Evolutionary conservation across 2,888 invertebrate genomes (phyloP).

Genomic region (Caenorhabditis angaria): DNA sequence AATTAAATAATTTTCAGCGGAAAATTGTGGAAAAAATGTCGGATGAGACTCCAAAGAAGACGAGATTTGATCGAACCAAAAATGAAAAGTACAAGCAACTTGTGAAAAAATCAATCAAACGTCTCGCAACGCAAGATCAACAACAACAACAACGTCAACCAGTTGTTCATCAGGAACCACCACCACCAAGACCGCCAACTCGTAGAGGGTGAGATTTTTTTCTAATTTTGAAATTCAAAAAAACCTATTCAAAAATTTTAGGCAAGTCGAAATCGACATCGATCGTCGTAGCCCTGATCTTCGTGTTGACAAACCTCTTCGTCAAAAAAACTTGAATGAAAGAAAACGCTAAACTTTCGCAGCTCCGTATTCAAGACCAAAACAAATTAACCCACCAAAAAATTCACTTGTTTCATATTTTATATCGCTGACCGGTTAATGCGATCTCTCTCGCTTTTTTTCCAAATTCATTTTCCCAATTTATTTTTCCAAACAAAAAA

Average conservation of each 20-base stretch:
- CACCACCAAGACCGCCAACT: background rate
- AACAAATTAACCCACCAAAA: background rate
- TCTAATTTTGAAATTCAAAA: background rate
- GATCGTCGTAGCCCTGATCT: background rate
- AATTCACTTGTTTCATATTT: too few species aligned
- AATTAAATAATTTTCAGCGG: too few species aligned
- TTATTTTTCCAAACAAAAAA: too few species aligned
- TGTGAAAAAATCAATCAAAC: background rate
- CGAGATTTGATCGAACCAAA: background rate
- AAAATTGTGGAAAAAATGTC: background rate
- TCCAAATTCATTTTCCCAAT: too few species aligned
- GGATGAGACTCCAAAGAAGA: background rate
- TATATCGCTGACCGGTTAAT: too few species aligned
- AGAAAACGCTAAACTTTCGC: background rate
- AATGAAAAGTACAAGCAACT: background rate
- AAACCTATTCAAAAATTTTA: background rate
- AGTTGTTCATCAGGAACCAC: conserved; percentile 2
- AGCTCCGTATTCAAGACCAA: too few species aligned
- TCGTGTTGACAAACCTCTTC: background rate
- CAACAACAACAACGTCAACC: background rate
- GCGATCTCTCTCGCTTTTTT: too few species aligned
- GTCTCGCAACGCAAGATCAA: background rate
- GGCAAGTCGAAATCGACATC: background rate
- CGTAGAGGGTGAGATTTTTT: background rate
- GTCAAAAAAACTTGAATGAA: background rate